Base-by-base conservation (phyloP, 2,113 vertebrate species). In the human (Homo sapiens) region DNA sequence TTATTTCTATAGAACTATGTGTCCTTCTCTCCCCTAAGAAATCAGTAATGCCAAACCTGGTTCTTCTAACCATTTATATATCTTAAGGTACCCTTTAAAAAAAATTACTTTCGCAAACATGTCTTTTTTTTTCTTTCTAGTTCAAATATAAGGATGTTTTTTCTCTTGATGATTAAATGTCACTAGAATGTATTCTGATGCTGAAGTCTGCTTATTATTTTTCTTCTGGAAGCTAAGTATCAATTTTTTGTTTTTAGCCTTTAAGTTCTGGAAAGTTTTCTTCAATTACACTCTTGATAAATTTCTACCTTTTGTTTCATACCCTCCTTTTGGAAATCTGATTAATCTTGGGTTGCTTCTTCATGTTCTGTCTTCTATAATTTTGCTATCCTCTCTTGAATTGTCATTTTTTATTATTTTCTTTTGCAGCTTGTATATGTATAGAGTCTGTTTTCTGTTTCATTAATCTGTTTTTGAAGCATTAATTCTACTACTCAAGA, bases 371-470 rank as follows among this genome's bases (percentile, higher is more conserved):
- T 78, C 43, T 5, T 61, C 80, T 66, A 6, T 68, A 80, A 70
- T 38, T 48, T 90, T 91, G 10, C 48, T 82, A 57, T 55, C 66
- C 9, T 79, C 38, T 79, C 61, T 57, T 78, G 22, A 72, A 64
- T 43, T 75, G 72, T 70, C 76, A 68, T 59, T 79, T 93, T 57
- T 92, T 23, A 64, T 80, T 84, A 86, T 81, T 94, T 97, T 82
- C 72, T 88, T 89, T 88, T 30, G 22, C 0, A 4, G 85, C 75
- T n/a, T 61, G 12, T 90, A 0, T 57, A 38, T 86, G 25, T 70
- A 80, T 88, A 78, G 35, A 87, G 40, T 52, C 64, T 84, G 20
- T 82, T 84, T 93, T 52, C 86, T 93, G 23, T 96, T 76, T 59
- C 82, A 78, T 95, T 59, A 68, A 35, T 83, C 57, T 96, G 55